phyloP scores from a whole-genome alignment of 2,797 vertebrate species.

The Phylloscopus collybita region DNA sequence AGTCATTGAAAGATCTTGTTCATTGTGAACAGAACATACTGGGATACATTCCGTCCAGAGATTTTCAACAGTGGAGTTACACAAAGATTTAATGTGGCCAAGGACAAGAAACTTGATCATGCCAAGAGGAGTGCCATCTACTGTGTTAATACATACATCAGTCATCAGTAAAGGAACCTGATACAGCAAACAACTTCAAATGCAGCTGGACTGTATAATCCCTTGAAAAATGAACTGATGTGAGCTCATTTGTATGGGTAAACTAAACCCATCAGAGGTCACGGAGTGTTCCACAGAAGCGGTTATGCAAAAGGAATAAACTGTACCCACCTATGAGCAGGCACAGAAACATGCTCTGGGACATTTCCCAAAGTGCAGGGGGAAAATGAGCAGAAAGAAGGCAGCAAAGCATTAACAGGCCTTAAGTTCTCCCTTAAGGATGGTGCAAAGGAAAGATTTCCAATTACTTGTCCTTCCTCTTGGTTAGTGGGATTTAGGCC shows the following conservation, averaged over 20 bases:
- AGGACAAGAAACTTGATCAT: background rate
- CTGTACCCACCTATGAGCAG: background rate
- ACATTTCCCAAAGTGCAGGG: accelerated
- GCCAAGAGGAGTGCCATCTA: background rate
- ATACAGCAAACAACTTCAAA: background rate
- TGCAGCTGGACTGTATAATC: background rate
- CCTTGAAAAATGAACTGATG: background rate
- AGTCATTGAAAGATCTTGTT: background rate
- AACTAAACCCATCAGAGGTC: background rate
- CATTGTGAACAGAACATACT: background rate
- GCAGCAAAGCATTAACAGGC: background rate
- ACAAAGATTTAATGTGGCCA: background rate
- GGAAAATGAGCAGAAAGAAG: background rate
- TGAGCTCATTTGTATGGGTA: background rate
- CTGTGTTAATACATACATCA: background rate
- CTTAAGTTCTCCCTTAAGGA: background rate
- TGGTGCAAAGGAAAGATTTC: background rate
- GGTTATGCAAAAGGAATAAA: background rate
- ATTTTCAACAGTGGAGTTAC: background rate
- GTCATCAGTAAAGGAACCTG: background rate
- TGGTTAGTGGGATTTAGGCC: background rate
- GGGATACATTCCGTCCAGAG: background rate
- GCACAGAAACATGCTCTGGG: background rate
- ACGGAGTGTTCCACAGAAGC: background rate
- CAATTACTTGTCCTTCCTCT: background rate